Conservation (phyloP, 2,797 vertebrate genomes). For the Zenarchopterus dispar region DNA sequence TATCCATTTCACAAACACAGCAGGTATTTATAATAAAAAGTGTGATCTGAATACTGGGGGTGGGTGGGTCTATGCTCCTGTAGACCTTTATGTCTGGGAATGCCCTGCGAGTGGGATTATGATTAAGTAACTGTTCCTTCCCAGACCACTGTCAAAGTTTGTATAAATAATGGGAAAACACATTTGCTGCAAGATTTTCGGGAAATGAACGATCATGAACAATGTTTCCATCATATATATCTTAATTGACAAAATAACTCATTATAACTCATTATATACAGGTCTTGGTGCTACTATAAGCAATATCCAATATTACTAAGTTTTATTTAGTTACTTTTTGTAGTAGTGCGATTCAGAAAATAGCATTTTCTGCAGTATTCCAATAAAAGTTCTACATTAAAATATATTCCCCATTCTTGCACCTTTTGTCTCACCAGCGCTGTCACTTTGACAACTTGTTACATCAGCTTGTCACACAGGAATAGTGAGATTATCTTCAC, state of each 20-base stretch:
- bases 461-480: slow-evolving; percentile 62
- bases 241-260: background rate
- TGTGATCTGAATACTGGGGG: no score
- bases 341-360: slow-evolving; percentile 11
- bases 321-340: background rate
- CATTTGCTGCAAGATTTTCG: no score
- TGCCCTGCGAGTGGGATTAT: no score
- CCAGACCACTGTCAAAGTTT: no score
- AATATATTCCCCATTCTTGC: slow-evolving; percentile 16
- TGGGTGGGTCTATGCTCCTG: no score
- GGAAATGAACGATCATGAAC: no score
- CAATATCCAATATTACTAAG: slow-evolving; percentile 1
- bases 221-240: no score
- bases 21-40: no score
- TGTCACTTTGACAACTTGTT: slow-evolving; percentile 67
- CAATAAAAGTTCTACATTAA: slow-evolving; percentile 3
- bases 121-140: no score
- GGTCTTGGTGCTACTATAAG: slow-evolving; percentile 6
- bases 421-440: slow-evolving; percentile 18
- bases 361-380: slow-evolving; percentile 8
- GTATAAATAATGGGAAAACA: no score
- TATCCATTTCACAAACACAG: no score
- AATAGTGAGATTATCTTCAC: slow-evolving; percentile 52
- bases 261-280: background rate
- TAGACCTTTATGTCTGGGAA: no score